These are phyloP conservation scores for Metopolophium dirhodum DNA, from an alignment of 1,140 invertebrate species.

Conservation along the genomic window DNA sequence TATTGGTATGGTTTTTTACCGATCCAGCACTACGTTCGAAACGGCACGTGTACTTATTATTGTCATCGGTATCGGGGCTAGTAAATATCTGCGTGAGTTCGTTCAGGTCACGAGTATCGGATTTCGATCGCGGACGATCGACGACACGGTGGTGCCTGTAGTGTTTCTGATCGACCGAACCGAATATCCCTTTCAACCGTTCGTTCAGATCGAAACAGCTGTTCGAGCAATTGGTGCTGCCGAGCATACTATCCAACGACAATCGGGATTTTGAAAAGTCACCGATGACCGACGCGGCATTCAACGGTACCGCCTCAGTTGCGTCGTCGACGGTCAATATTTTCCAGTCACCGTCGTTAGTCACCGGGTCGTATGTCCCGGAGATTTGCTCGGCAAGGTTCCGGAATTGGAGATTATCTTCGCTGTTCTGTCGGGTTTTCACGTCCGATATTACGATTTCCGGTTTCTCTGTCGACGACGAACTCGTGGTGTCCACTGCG, in stretches of 20 bases:
- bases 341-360: background rate
- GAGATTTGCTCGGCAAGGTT: background rate
- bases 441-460: background rate
- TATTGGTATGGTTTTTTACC: background rate
- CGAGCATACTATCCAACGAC: background rate
- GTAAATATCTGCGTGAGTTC: constrained; percentile 30
- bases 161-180: constrained; percentile 10
- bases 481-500: background rate
- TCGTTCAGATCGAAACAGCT: constrained; percentile 21
- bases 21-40: constrained; percentile 54
- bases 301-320: background rate
- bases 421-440: background rate
- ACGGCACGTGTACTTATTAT: constrained; percentile 25
- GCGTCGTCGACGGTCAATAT: background rate
- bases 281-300: background rate
- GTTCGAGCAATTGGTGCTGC: background rate
- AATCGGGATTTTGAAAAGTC: background rate
- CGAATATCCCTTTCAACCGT: constrained; percentile 17
- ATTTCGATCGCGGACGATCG: constrained; percentile 44
- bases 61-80: background rate
- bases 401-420: background rate
- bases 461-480: background rate
- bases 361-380: background rate
- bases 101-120: constrained; percentile 36
- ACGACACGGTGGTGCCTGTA: background rate